Percentiles rank a stretch among this genome's conserved stretches.
These are phyloP conservation scores for Dryadula phaetusa DNA, from an alignment of 2,888 invertebrate species.

Conservation along the genomic window DNA sequence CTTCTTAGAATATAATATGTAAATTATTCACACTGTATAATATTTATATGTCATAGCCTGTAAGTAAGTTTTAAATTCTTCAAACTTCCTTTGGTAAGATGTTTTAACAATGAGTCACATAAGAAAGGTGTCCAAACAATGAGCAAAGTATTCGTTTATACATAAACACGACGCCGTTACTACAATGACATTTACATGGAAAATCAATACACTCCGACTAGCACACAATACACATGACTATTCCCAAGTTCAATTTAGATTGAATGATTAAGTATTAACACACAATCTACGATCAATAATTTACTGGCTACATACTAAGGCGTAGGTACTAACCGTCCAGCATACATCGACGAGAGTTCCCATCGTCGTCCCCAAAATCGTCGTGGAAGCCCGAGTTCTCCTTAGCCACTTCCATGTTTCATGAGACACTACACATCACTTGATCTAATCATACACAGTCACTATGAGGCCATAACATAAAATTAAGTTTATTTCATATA, in stretches of 20 bases:
- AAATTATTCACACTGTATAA: background rate
- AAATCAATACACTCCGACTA: conserved; percentile 47
- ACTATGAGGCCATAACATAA: conserved; percentile 55
- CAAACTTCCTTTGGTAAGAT: conserved; percentile 18
- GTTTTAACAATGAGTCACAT: conserved; percentile 40
- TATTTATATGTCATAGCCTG: background rate
- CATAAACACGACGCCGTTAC: conserved; percentile 50
- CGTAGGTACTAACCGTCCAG: conserved; percentile 72
- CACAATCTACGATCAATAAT: background rate
- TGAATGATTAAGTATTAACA: background rate
- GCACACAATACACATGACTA: conserved; percentile 23
- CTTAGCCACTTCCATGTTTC: conserved; percentile 71
- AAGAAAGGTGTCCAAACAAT: conserved; percentile 42
- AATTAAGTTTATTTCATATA: conserved; percentile 57
- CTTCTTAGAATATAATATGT: background rate
- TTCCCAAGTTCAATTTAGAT: background rate
- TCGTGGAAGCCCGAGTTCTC: conserved; percentile 62
- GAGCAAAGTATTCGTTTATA: conserved; percentile 31
- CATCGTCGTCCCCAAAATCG: conserved; percentile 72
- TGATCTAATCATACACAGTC: conserved; percentile 54
- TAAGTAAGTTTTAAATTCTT: background rate
- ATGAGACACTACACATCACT: conserved; percentile 60
- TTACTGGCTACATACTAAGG: background rate
- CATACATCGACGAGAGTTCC: conserved; percentile 75
- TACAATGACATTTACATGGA: conserved; percentile 50